phyloP scores from a whole-genome alignment of 2,888 invertebrate genomes.

The Habrosyne pyritoides region DNA sequence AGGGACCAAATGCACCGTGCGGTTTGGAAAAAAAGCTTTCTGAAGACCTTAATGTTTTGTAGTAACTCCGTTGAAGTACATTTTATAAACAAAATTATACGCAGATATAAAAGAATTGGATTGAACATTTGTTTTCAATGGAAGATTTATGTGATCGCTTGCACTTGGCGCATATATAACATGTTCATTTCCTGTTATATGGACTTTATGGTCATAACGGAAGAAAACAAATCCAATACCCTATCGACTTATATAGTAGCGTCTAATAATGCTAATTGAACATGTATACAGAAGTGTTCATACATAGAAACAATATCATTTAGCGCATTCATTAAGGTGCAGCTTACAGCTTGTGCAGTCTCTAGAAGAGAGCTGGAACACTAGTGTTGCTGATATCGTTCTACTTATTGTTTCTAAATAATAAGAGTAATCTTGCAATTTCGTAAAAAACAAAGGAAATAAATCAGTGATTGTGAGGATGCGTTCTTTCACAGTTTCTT shows the following conservation, averaged over 20 bases:
- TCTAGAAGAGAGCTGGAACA: too few species aligned
- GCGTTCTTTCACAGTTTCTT: too few species aligned
- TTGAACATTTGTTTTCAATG: background rate
- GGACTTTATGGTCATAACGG: slow-evolving; percentile 62
- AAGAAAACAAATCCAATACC: slow-evolving; percentile 39
- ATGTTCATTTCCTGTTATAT: slow-evolving; percentile 48
- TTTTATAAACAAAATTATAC: too few species aligned
- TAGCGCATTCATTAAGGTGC: background rate
- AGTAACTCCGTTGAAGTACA: background rate
- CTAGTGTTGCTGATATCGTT: too few species aligned
- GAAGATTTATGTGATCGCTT: slow-evolving; percentile 7
- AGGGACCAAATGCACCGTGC: slow-evolving; percentile 14
- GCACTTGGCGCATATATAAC: slow-evolving; percentile 9
- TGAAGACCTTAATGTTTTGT: background rate
- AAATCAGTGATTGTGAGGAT: too few species aligned
- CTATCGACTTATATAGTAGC: slow-evolving; percentile 15
- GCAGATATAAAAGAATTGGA: background rate
- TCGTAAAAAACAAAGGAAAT: too few species aligned
- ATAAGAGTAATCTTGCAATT: too few species aligned
- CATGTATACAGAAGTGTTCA: slow-evolving; percentile 10
- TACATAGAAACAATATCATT: background rate
- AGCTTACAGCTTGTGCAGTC: background rate
- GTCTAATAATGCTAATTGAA: slow-evolving; percentile 12
- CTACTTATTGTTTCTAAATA: too few species aligned
- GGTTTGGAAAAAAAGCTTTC: background rate